Percentiles rank a stretch among this genome's conserved stretches.
Evolutionary conservation across 2,113 vertebrate genomes (phyloP).

Genomic region (Anarrhichthys ocellatus): DNA sequence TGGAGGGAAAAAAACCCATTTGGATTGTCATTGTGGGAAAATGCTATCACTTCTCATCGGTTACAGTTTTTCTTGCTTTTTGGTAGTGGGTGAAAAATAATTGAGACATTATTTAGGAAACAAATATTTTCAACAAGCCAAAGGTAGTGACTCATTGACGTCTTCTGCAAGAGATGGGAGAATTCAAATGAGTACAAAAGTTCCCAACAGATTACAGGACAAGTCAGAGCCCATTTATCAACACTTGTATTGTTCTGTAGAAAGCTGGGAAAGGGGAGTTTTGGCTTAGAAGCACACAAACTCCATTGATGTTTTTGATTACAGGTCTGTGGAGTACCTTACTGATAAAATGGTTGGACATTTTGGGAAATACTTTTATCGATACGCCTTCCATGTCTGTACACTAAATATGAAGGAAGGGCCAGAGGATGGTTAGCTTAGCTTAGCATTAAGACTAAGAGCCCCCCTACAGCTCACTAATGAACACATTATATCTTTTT

Average conservation of each 20-base stretch:
- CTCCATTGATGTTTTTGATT: too few relatives aligned
- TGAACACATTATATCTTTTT: neutral
- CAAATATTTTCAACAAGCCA: conserved; percentile 2
- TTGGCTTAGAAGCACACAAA: neutral
- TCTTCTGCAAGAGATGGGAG: neutral
- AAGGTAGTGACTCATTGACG: neutral
- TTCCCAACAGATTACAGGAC: neutral
- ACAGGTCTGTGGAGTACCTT: neutral
- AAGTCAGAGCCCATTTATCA: neutral
- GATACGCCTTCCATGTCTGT: neutral
- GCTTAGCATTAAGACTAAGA: too few relatives aligned
- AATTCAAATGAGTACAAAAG: neutral
- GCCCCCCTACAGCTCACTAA: too few relatives aligned
- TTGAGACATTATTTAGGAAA: neutral
- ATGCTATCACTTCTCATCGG: neutral
- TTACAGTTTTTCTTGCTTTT: neutral
- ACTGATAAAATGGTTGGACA: neutral
- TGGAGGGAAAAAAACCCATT: neutral
- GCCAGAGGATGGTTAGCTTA: too few relatives aligned
- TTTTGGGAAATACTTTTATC: neutral
- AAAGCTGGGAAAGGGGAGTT: neutral
- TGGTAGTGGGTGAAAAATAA: neutral
- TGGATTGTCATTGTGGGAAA: conserved; percentile 19
- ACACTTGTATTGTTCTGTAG: neutral
- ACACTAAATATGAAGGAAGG: neutral